Conservation (phyloP, 2,797 vertebrate genomes). For the Galago senegalensis region DNA sequence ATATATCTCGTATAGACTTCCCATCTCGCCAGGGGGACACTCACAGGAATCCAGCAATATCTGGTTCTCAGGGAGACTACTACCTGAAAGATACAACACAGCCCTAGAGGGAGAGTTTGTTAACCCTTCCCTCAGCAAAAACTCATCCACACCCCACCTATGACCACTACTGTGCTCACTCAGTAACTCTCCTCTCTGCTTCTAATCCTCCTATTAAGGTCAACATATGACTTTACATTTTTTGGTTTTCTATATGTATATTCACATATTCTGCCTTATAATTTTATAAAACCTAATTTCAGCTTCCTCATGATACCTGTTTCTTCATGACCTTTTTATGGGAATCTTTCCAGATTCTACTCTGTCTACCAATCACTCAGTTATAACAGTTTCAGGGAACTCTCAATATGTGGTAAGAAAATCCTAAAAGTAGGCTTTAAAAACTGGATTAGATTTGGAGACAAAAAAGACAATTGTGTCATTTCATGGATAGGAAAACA, state of each 20-base stretch:
- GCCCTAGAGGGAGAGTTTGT: background rate
- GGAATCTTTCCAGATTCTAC: background rate
- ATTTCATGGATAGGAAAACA: background rate
- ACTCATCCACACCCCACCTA: background rate
- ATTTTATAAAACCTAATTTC: background rate
- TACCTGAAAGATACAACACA: background rate
- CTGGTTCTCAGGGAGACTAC: background rate
- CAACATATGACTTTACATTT: background rate
- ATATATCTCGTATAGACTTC: background rate
- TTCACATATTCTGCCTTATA: background rate
- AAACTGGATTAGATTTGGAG: background rate
- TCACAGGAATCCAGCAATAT: background rate
- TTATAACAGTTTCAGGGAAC: background rate
- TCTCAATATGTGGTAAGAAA: background rate
- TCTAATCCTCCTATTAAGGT: background rate
- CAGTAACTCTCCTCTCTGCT: background rate
- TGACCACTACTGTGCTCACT: background rate
- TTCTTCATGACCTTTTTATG: background rate
- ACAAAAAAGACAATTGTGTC: constrained; percentile 14
- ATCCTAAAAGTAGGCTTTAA: background rate
- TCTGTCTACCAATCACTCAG: background rate
- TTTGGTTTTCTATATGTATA: background rate
- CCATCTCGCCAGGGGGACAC: background rate
- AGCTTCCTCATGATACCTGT: background rate
- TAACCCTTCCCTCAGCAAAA: background rate